These are phyloP conservation scores for Probosciger aterrimus DNA, from an alignment of 2,113 vertebrate genomes.

Conservation along the genomic window DNA sequence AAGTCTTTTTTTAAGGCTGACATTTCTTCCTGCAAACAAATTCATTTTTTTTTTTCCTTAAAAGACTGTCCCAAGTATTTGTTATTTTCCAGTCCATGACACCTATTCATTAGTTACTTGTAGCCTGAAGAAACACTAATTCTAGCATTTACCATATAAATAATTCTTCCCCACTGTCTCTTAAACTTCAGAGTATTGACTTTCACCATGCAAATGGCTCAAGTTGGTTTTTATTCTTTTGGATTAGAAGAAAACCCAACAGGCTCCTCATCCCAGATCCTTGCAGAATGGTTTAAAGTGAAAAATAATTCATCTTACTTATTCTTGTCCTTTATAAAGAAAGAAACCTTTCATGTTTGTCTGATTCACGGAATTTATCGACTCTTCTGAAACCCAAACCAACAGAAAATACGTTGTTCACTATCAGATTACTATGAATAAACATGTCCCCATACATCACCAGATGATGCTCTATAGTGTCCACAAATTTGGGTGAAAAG, in stretches of 20 bases:
- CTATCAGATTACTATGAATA: not conserved
- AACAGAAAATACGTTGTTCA: not conserved
- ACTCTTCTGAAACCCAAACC: not conserved
- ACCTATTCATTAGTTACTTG: not conserved
- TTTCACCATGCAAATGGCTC: not conserved
- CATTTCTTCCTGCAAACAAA: constrained; percentile 24
- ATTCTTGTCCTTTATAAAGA: not conserved
- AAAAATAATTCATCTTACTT: not conserved
- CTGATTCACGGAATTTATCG: not conserved
- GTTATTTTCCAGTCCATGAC: not conserved
- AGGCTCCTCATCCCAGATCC: not conserved
- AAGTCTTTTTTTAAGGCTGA: not conserved
- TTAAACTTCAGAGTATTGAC: not conserved
- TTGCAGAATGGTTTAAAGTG: not conserved
- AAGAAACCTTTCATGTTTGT: not conserved
- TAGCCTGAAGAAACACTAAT: not conserved
- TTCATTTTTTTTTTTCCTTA: not conserved
- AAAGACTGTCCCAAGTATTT: not conserved
- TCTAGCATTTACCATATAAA: not conserved
- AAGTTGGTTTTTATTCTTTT: not conserved
- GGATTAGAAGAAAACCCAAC: not conserved
- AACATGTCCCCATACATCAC: not conserved
- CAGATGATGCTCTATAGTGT: not conserved
- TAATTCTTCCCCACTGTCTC: not conserved
- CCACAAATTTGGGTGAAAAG: not conserved